Percentiles rank a stretch among this genome's conserved stretches.
phyloP scores from a whole-genome alignment of 2,113 vertebrate species.

The Silurus meridionalis region DNA sequence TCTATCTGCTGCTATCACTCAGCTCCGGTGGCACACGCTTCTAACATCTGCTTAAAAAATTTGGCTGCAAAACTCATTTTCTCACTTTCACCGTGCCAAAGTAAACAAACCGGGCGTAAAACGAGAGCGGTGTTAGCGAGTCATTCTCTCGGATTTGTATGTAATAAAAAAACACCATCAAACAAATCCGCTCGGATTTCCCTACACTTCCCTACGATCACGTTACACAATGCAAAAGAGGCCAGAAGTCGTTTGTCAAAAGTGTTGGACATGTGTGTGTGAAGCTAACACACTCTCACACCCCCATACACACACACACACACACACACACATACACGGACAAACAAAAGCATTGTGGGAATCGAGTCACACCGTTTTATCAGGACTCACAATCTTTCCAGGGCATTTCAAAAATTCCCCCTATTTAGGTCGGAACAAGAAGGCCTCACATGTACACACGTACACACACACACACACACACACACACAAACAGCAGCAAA shows the following conservation, averaged over 20 bases:
- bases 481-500: constrained; percentile 54
- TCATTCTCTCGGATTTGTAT: constrained; percentile 64
- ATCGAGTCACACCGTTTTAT: constrained; percentile 68
- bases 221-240: constrained; percentile 57
- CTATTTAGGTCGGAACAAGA: constrained; percentile 63
- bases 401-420: constrained; percentile 73
- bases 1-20: constrained; percentile 3
- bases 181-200: constrained; percentile 51
- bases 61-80: constrained; percentile 42
- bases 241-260: constrained; percentile 38
- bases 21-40: constrained; percentile 22
- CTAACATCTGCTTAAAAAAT: constrained; percentile 63
- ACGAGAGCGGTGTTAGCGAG: constrained; percentile 47
- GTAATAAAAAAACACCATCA: constrained; percentile 50
- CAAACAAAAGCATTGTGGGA: constrained; percentile 63
- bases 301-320: constrained; percentile 21
- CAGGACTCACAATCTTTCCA: constrained; percentile 70
- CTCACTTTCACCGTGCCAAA: constrained; percentile 37
- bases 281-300: neutral
- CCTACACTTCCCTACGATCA: constrained; percentile 55
- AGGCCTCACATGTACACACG: constrained; percentile 54
- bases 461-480: neutral
- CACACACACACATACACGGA: constrained; percentile 54
- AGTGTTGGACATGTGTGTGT: constrained; percentile 15
- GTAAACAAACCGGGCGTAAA: constrained; percentile 52